Evolutionary conservation across 2,113 vertebrate genomes (phyloP).

Genomic region (Indicator indicator): DNA sequence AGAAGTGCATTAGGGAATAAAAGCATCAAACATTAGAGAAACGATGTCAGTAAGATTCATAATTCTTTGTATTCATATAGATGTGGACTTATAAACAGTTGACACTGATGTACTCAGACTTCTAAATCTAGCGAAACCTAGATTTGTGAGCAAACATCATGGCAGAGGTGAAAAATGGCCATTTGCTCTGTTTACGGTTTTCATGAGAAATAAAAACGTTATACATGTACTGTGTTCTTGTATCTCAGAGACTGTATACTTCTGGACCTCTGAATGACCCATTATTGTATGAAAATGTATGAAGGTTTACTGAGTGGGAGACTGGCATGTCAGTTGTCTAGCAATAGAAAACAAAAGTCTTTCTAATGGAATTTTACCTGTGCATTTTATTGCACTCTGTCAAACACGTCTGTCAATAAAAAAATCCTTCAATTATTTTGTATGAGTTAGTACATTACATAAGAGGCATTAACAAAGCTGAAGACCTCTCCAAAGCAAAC

Average conservation of each 20-base stretch:
- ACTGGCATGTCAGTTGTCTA: not conserved
- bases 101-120: not conserved
- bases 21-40: not conserved
- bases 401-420: not conserved
- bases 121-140: not conserved
- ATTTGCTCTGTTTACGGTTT: not conserved
- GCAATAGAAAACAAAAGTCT: not conserved
- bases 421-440: not conserved
- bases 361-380: not conserved
- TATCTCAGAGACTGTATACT: not conserved
- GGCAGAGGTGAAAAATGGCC: not conserved
- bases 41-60: not conserved
- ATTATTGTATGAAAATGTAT: not conserved
- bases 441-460: not conserved
- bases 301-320: not conserved
- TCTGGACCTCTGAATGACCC: not conserved
- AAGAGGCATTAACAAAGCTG: not conserved
- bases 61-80: not conserved
- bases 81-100: not conserved
- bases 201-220: not conserved
- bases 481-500: conserved; percentile 11
- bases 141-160: not conserved
- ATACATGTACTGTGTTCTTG: not conserved
- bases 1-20: not conserved
- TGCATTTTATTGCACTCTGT: not conserved